Evolutionary conservation across 2,113 vertebrate species (phyloP).

Genomic region (Chunga burmeisteri): DNA sequence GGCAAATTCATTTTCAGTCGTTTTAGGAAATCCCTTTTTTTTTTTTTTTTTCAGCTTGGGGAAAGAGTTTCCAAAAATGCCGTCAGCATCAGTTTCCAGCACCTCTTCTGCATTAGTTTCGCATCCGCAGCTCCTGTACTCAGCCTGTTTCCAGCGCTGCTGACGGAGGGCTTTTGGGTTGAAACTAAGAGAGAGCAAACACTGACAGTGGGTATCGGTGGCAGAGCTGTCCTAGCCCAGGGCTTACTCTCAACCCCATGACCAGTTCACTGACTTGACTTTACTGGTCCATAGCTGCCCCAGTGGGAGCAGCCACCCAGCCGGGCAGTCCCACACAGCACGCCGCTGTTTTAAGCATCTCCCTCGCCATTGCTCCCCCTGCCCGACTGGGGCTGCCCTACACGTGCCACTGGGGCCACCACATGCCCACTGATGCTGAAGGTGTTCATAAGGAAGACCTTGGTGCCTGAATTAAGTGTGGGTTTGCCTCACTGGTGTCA

Average conservation of each 20-base stretch:
- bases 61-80: slow-evolving; percentile 20
- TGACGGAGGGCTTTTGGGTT: not conserved
- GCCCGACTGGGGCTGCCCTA: not conserved
- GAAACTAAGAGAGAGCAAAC: not conserved
- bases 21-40: slow-evolving; percentile 33
- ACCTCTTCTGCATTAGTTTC: not conserved
- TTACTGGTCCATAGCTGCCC: not conserved
- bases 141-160: not conserved
- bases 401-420: fast-evolving
- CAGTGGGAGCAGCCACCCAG: not conserved
- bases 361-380: not conserved
- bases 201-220: not conserved
- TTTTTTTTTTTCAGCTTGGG: not conserved
- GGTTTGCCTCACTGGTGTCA: not conserved
- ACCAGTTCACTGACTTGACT: not conserved
- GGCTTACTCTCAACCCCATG: not conserved
- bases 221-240: not conserved
- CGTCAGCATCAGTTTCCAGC: not conserved
- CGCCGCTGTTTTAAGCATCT: fast-evolving
- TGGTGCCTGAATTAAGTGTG: fast-evolving
- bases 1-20: slow-evolving; percentile 15
- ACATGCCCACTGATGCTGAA: fast-evolving
- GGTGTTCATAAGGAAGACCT: not conserved
- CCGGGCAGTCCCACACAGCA: fast-evolving
- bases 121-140: not conserved